Conservation (phyloP, 53 echinoderm and acorn worm genomes). For the Pentamera pediparva region DNA sequence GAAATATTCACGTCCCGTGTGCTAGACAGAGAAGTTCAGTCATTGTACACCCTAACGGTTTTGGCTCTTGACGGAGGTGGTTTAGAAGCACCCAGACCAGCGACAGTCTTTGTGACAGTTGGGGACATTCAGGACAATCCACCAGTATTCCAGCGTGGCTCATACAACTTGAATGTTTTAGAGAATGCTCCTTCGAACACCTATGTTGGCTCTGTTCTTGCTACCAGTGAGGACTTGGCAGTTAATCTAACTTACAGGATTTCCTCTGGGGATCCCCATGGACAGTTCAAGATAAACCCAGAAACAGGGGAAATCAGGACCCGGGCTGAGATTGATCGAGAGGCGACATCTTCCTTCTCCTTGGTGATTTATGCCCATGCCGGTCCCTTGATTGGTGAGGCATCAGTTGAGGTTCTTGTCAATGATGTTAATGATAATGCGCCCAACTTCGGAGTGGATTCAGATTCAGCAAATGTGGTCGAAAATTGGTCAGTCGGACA, state of each 20-base stretch:
- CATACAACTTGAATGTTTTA: slow-evolving; percentile 60
- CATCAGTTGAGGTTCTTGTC: slow-evolving; percentile 54
- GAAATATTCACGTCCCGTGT: slow-evolving; percentile 45
- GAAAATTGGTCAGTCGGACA: slow-evolving; percentile 83
- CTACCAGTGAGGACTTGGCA: slow-evolving; percentile 62
- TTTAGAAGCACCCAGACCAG: slow-evolving; percentile 14
- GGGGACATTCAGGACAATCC: slow-evolving; percentile 75
- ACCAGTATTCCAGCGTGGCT: slow-evolving; percentile 48
- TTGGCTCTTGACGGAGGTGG: slow-evolving; percentile 63
- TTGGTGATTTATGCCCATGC: slow-evolving; percentile 62
- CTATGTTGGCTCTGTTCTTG: slow-evolving; percentile 63
- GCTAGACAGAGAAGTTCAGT: slow-evolving; percentile 65
- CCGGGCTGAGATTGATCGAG: slow-evolving; percentile 51
- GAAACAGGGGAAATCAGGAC: slow-evolving; percentile 55
- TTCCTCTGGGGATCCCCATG: slow-evolving; percentile 72
- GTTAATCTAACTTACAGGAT: slow-evolving; percentile 67
- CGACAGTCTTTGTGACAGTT: slow-evolving; percentile 57
- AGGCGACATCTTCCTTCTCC: slow-evolving; percentile 44
- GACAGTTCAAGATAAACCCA: slow-evolving; percentile 62
- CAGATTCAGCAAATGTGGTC: slow-evolving; percentile 64
- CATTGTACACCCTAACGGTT: slow-evolving; percentile 57
- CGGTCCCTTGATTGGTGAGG: slow-evolving; percentile 52
- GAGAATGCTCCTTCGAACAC: slow-evolving; percentile 52
- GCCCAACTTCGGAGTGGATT: slow-evolving; percentile 46
- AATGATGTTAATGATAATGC: slow-evolving; percentile 85